Evolutionary conservation across 2,888 invertebrate genomes (phyloP).

Genomic region (Hanleya hanleyi): DNA sequence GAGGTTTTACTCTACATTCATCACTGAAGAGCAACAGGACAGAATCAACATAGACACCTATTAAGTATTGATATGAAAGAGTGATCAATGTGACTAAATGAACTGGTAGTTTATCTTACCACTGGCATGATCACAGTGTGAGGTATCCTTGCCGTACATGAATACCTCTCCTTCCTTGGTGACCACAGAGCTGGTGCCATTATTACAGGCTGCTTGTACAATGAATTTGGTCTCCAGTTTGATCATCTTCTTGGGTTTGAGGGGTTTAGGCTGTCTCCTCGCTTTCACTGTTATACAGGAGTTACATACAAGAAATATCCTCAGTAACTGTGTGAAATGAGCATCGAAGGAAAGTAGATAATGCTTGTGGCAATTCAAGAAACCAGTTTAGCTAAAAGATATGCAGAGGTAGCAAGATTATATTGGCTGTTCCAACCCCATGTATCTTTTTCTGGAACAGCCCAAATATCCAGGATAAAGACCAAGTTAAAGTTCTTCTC

Average conservation of each 20-base stretch:
- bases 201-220: slow-evolving; percentile 91
- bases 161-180: slow-evolving; percentile 91
- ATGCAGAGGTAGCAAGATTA: no score
- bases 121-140: slow-evolving; percentile 77
- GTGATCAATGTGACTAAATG: no score
- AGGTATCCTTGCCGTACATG: slow-evolving; percentile 92
- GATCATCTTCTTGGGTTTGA: slow-evolving; percentile 92
- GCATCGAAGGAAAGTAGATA: not conserved
- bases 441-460: no score
- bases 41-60: no score
- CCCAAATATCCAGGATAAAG: no score
- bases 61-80: no score
- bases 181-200: slow-evolving; percentile 94
- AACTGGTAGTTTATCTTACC: no score
- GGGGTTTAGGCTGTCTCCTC: slow-evolving; percentile 89
- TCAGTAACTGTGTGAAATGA: not conserved
- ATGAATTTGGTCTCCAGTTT: slow-evolving; percentile 91
- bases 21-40: no score
- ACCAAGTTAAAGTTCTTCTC: no score
- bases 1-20: no score
- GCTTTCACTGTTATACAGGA: slow-evolving; percentile 69
- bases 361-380: not conserved
- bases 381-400: not conserved
- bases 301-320: no score
- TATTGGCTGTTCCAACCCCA: no score